Evolutionary conservation across 2,113 vertebrate species (phyloP), one percentile per base, ranked within the genome.

Genomic region (Spheniscus mendiculus): DNA sequence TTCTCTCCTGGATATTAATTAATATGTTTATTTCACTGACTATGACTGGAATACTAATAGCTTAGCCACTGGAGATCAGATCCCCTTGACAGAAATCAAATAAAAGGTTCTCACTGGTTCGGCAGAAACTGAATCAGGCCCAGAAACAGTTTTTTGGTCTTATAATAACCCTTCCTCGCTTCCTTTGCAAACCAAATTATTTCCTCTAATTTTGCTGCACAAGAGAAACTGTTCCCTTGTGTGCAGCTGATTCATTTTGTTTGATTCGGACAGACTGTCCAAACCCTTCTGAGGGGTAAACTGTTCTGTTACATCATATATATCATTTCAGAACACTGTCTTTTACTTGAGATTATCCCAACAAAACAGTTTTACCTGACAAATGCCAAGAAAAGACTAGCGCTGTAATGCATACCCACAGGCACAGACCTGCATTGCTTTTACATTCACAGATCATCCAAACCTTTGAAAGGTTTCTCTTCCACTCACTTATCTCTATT

Each of bases 1-100:
- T 76, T 79, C 13, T 79, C n/a, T 82, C n/a, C 44, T 90, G 53
- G 49, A 94, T 87, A 72, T 85, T 80, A 94, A 95, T 96, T 91
- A 89, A 83, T 85, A 87, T 61, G 56, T 80, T 93, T 94, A 89
- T 82, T 93, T 94, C 73, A 89, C 25, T 56, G 65, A 73, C 55
- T 80, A 34, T 77, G 58, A 93, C 40, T 77, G 22, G 78, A 89
- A 87, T 91, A 53, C 22, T 66, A 89, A 85, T 30, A 93, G 21
- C 38, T 76, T 91, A 84, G 45, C 25, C 61, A 89, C 44, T 44
- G 36, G 65, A 84, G 27, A 89, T 69, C 34, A 65, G 30, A 56
- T 76, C 36, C 15, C 30, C 3, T 17, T 52, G 65, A 87, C 0
- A 58, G 38, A 79, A 53, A 92, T 71, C 11, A 94, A 76, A 87